Evolutionary conservation across 2,113 vertebrate genomes (phyloP).

Genomic region (Tetrao urogallus): DNA sequence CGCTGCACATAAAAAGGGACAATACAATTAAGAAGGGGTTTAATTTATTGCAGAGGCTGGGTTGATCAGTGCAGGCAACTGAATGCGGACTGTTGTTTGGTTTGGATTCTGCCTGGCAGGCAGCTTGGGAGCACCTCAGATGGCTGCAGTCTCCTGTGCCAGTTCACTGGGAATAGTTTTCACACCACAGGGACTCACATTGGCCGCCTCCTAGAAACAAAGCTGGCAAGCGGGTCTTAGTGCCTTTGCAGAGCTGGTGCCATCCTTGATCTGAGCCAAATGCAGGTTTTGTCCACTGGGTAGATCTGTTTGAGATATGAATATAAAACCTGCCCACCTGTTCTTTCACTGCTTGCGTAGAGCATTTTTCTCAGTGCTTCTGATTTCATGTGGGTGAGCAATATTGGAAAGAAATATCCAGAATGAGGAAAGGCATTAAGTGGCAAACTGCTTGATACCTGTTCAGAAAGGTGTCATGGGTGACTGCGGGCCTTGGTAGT

Average conservation of each 20-base stretch:
- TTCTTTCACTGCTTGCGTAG: background rate
- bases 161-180: background rate
- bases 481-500: background rate
- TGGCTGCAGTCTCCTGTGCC: background rate
- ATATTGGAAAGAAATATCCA: background rate
- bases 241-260: fast-evolving
- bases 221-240: background rate
- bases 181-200: fast-evolving
- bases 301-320: background rate
- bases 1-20: background rate
- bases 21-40: conserved; percentile 61
- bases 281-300: background rate
- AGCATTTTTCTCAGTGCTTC: background rate
- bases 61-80: conserved; percentile 8
- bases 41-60: conserved; percentile 41
- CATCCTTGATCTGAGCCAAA: background rate
- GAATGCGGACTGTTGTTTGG: conserved; percentile 24
- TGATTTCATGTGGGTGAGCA: background rate
- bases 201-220: background rate
- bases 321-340: background rate
- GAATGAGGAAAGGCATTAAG: background rate
- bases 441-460: fast-evolving
- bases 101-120: fast-evolving
- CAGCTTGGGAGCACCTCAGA: conserved; percentile 33
- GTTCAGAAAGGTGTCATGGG: background rate